phyloP scores from a whole-genome alignment of 2,113 vertebrate genomes.

The Passer domesticus region DNA sequence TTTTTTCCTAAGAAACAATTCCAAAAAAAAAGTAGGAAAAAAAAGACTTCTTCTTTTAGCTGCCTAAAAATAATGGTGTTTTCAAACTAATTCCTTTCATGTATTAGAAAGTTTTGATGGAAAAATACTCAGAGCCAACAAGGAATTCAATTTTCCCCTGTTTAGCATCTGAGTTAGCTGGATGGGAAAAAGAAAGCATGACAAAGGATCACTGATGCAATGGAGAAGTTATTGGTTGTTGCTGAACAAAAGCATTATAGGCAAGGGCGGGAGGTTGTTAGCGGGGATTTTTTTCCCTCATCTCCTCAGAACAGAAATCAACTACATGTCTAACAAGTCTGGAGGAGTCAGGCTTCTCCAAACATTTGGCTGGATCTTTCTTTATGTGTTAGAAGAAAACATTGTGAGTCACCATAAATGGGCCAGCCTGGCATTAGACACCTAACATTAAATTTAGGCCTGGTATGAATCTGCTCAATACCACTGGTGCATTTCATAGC shows the following conservation, averaged over 20 bases:
- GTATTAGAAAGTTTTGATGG: not conserved
- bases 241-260: not conserved
- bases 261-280: not conserved
- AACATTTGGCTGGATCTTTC: not conserved
- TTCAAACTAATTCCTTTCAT: not conserved
- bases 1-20: not conserved
- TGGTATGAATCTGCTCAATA: not conserved
- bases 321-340: not conserved
- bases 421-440: not conserved
- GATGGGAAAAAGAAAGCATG: not conserved
- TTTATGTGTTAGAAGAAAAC: not conserved
- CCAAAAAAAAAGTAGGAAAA: not conserved
- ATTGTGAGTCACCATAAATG: not conserved
- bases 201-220: not conserved
- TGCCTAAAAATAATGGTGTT: not conserved
- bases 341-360: not conserved
- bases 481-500: not conserved
- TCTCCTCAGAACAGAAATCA: not conserved
- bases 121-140: not conserved
- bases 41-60: conserved; percentile 20
- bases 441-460: not conserved
- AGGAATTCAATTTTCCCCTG: not conserved
- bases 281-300: rapidly evolving
- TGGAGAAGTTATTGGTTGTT: not conserved
- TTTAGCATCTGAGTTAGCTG: not conserved